A percentile compares a stretch with the other conserved stretches of the same genome.
These are phyloP conservation scores for Gallinago jamesoni DNA, from an alignment of 2,113 vertebrate genomes.

Conservation along the genomic window DNA sequence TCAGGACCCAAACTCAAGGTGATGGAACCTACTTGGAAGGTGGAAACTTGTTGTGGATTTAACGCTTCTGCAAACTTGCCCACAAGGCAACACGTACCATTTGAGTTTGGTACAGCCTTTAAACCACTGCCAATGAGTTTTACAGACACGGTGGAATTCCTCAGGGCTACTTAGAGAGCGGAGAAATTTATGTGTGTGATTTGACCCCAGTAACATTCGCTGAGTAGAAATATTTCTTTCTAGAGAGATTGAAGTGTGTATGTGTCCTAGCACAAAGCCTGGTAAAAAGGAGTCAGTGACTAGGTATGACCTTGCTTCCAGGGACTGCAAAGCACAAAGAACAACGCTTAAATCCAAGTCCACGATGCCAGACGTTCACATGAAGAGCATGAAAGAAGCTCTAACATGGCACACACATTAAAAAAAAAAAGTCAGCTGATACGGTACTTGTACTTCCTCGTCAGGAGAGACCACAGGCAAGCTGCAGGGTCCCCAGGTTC, in stretches of 20 bases:
- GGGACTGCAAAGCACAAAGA: background rate
- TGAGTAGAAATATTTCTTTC: background rate
- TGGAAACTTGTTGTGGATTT: background rate
- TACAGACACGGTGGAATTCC: background rate
- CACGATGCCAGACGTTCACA: background rate
- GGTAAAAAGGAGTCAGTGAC: background rate
- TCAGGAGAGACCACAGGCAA: background rate
- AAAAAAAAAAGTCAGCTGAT: background rate
- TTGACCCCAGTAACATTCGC: background rate
- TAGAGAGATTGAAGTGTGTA: background rate
- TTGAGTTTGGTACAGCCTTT: background rate
- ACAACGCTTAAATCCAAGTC: background rate
- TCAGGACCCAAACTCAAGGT: background rate
- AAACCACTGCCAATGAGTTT: background rate
- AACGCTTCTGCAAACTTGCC: background rate
- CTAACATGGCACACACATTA: fast-evolving
- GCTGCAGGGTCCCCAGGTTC: background rate
- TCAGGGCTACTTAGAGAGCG: background rate
- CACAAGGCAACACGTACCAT: too few species aligned
- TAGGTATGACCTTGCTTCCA: background rate
- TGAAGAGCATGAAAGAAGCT: background rate
- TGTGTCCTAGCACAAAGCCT: background rate
- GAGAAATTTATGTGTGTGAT: background rate
- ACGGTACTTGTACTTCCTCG: fast-evolving
- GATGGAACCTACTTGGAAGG: background rate